Base-by-base conservation (phyloP, 2,888 invertebrate species). In the Quadriops clusia region DNA sequence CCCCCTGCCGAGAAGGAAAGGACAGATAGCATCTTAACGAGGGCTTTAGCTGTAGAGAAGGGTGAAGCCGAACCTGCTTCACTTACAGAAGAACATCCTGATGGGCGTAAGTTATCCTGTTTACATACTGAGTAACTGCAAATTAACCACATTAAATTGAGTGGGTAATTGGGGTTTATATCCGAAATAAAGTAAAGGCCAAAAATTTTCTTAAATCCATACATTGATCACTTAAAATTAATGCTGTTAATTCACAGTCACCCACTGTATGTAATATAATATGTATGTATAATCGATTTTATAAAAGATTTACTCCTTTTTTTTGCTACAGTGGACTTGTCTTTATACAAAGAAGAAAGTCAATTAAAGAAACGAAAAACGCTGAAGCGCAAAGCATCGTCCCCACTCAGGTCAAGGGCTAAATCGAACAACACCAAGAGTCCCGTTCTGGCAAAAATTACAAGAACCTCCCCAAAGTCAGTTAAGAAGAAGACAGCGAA, bases 1-100 rank as follows among this genome's bases (percentile, higher is more conserved):
- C 76, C 77, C 2, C 67, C 73, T 25, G 68, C 70, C n/a, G 90
- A 91, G 60, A 69, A 74, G 37, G 69, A 73, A 36, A 71, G 89
- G 34, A 85, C 86, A 20, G 74, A 77, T 48, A 86, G 79, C 60
- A 89, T 90, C 48, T 67, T 91, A 38, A 76, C 80, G 53, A 71
- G 86, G 43, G 87, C 90, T 15, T 69, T 90, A 37, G 78, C 76
- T 37, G 80, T 83, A 5, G 87, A 87, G 59, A 76, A 77, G 44
- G 79, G 81, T 3, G 69, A 78, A 30, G 64, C 68, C 17, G 73
- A 73, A 33, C 50, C 56, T 28, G 46, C 61, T 14, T 62, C 68
- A 33, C 70, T 82, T 39, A 82, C 83, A 1, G 83, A 81, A 57
- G 85, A 85, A 50, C 84, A 85, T 59, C 85, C 86, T 0, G 86